Evolutionary conservation across 2,888 invertebrate species (phyloP).

Genomic region (Sympetrum striolatum): DNA sequence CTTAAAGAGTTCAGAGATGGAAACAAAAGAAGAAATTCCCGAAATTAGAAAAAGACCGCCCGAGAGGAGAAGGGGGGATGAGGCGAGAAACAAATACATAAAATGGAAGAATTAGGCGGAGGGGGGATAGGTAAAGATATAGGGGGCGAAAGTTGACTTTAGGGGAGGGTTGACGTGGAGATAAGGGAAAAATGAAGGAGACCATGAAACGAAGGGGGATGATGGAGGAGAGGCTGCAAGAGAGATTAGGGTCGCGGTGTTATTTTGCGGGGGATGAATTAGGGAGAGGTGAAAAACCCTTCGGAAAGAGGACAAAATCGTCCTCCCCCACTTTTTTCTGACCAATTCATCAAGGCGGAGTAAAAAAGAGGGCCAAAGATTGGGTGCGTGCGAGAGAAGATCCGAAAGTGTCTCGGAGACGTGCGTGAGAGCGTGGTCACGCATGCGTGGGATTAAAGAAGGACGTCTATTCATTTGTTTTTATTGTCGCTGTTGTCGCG

Average conservation of each 20-base stretch:
- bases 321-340: background rate
- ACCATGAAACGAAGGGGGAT: slow-evolving; percentile 32
- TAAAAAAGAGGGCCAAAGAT: background rate
- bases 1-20: background rate
- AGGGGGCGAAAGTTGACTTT: background rate
- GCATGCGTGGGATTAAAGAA: slow-evolving; percentile 30
- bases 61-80: background rate
- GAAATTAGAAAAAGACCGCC: background rate
- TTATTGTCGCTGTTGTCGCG: background rate
- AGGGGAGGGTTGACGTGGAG: background rate
- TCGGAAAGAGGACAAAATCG: background rate
- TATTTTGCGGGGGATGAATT: background rate
- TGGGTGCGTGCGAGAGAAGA: no score
- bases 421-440: slow-evolving; percentile 2
- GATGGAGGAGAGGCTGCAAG: slow-evolving; percentile 13
- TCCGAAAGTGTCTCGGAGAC: background rate
- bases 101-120: background rate
- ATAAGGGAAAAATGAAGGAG: slow-evolving; percentile 41
- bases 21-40: background rate
- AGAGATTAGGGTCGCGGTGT: slow-evolving; percentile 27
- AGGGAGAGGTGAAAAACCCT: slow-evolving; percentile 2
- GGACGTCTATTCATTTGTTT: background rate
- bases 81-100: background rate
- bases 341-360: background rate
- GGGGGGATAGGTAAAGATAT: background rate